Percentiles rank a stretch among this genome's conserved stretches.
These are phyloP conservation scores for Ivindomyrus marchei DNA, from an alignment of 2,113 vertebrate genomes.

Conservation along the genomic window DNA sequence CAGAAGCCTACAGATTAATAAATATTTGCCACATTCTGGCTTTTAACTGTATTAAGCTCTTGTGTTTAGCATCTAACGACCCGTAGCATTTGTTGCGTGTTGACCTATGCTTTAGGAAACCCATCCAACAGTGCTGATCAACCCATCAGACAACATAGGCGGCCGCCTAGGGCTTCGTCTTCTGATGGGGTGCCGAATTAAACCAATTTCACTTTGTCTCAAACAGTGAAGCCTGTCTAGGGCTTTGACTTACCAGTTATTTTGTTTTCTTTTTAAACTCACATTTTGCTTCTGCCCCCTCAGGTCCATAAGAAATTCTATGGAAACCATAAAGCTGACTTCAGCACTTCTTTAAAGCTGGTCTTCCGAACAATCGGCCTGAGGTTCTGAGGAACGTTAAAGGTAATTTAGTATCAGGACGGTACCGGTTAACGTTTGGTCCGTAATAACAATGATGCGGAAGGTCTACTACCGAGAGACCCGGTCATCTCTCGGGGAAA, in stretches of 20 bases:
- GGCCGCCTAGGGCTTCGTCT: neutral
- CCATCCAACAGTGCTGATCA: neutral
- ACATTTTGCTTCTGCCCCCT: neutral
- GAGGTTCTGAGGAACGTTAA: neutral
- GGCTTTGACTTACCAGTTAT: neutral
- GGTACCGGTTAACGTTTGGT: neutral
- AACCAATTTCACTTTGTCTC: neutral
- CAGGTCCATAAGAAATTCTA: neutral
- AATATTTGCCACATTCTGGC: neutral
- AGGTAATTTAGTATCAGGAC: neutral
- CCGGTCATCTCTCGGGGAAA: neutral
- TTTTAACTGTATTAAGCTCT: neutral
- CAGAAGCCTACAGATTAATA: neutral
- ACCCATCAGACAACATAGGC: neutral
- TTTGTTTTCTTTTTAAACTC: neutral
- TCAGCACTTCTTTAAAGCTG: neutral
- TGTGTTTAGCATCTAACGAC: neutral
- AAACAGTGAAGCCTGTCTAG: neutral
- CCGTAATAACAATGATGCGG: neutral
- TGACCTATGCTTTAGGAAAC: neutral
- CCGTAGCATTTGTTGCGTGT: neutral
- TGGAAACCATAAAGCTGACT: neutral
- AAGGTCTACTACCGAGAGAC: neutral
- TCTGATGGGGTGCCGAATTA: neutral
- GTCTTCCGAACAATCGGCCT: neutral